Evolutionary conservation across 2,888 invertebrate genomes (phyloP).

Genomic region (Polymixis flavicincta): DNA sequence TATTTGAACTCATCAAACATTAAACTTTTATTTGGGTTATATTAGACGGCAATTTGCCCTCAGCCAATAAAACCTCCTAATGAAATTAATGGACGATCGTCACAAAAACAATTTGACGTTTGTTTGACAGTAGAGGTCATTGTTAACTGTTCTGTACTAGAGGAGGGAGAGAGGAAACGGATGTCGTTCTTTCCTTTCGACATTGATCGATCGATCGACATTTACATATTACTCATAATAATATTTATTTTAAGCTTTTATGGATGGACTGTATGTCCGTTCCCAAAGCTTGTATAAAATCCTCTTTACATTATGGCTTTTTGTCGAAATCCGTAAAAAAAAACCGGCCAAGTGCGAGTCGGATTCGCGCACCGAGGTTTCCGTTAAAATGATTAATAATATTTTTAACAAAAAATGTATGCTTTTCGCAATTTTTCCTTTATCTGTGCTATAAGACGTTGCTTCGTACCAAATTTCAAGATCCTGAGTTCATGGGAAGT

Average conservation of each 20-base stretch:
- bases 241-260: slow-evolving; percentile 43
- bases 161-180: slow-evolving; percentile 74
- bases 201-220: slow-evolving; percentile 75
- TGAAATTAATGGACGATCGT: slow-evolving; percentile 52
- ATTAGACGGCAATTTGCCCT: slow-evolving; percentile 29
- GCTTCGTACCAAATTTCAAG: too few relatives aligned
- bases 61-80: slow-evolving; percentile 47
- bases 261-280: slow-evolving; percentile 2
- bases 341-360: too few relatives aligned
- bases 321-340: too few relatives aligned
- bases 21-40: slow-evolving; percentile 48
- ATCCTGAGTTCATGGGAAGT: too few relatives aligned
- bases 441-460: too few relatives aligned
- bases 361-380: too few relatives aligned
- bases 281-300: slow-evolving; percentile 18
- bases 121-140: slow-evolving; percentile 73
- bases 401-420: too few relatives aligned
- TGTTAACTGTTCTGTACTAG: slow-evolving; percentile 40
- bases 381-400: too few relatives aligned
- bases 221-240: slow-evolving; percentile 66
- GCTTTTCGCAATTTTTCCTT: too few relatives aligned
- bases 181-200: slow-evolving; percentile 75
- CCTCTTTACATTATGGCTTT: slow-evolving; percentile 9
- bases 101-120: slow-evolving; percentile 59
- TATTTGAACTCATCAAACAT: slow-evolving; percentile 49